A percentile compares a stretch with the other conserved stretches of the same genome.
Conservation (phyloP, 2,888 invertebrate species). For the Cantharis nigra region DNA sequence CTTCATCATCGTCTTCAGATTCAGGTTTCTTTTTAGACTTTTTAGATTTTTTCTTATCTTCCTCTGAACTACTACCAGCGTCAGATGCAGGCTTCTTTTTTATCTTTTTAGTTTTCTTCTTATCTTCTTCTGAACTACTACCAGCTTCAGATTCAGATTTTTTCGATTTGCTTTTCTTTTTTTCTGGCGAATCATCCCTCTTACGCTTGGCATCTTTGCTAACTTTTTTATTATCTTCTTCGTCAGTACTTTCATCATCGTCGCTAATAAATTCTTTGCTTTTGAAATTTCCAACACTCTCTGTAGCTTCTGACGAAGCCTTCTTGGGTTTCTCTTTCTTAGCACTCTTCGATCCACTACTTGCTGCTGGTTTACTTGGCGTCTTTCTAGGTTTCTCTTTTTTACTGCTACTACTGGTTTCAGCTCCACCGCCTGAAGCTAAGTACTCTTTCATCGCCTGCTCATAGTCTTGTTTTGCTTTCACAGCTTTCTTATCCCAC, state of each 20-base stretch:
- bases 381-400: constrained; percentile 53
- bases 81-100: constrained; percentile 53
- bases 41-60: constrained; percentile 50
- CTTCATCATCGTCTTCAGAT: background rate
- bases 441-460: constrained; percentile 85
- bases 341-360: background rate
- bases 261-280: constrained; percentile 89
- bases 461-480: constrained; percentile 85
- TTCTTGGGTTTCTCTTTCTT: background rate
- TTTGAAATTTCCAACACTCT: constrained; percentile 68
- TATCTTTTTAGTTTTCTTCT: constrained; percentile 50
- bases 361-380: constrained; percentile 16
- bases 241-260: constrained; percentile 67
- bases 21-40: constrained; percentile 56
- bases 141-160: constrained; percentile 23
- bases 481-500: constrained; percentile 86
- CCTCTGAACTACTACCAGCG: constrained; percentile 28
- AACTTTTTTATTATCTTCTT: constrained; percentile 53
- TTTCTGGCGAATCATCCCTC: constrained; percentile 29
- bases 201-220: constrained; percentile 37
- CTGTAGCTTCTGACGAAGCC: constrained; percentile 46
- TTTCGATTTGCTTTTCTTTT: constrained; percentile 36
- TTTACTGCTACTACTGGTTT: constrained; percentile 40
- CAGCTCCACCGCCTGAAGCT: constrained; percentile 60
- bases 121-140: constrained; percentile 40